phyloP scores from a whole-genome alignment of 2,113 vertebrate species.

The Tiliqua scincoides region DNA sequence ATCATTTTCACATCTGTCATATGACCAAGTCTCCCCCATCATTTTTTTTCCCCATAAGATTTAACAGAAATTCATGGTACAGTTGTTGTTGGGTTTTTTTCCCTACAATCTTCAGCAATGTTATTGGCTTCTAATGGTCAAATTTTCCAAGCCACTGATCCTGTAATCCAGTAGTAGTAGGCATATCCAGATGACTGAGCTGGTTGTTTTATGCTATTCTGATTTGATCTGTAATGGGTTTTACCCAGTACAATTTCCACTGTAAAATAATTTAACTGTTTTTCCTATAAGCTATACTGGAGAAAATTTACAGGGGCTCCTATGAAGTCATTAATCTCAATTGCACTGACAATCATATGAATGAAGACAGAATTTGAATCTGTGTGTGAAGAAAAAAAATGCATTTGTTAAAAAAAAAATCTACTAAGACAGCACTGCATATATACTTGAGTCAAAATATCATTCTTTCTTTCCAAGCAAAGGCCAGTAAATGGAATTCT shows the following conservation, averaged over 20 bases:
- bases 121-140: slow-evolving; percentile 14
- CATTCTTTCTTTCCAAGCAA: background rate
- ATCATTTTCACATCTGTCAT: background rate
- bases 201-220: slow-evolving; percentile 9
- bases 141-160: slow-evolving; percentile 30
- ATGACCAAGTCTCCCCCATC: background rate
- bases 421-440: background rate
- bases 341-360: slow-evolving; percentile 14
- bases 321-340: slow-evolving; percentile 10
- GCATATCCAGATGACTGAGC: slow-evolving; percentile 8
- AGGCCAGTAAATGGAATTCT: background rate
- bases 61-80: slow-evolving; percentile 1
- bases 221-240: slow-evolving; percentile 2
- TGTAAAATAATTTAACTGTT: slow-evolving; percentile 21
- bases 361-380: background rate
- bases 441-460: background rate
- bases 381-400: background rate
- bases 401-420: background rate
- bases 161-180: background rate
- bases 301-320: slow-evolving; percentile 6
- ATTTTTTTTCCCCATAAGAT: background rate
- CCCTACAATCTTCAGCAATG: background rate
- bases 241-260: slow-evolving; percentile 1
- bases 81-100: background rate
- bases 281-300: slow-evolving; percentile 18